A percentile compares a stretch with the other conserved stretches of the same genome.
phyloP scores from a whole-genome alignment of 1,140 invertebrate genomes.

The Euwallacea fornicatus region DNA sequence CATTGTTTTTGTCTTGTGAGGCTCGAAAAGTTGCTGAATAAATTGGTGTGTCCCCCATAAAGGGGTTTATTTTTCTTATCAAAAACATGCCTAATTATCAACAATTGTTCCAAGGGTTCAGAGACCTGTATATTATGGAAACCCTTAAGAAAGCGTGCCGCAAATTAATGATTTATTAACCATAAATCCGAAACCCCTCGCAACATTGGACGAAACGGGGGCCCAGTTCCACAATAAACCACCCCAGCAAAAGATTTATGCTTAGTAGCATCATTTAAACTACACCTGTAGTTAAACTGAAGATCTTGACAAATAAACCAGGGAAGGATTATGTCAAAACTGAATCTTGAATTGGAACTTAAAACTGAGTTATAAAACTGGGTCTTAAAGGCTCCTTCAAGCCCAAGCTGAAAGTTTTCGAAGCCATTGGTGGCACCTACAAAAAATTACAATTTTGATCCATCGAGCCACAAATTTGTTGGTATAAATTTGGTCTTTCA shows the following conservation, averaged over 20 bases:
- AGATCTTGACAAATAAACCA: too few species aligned
- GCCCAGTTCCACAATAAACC: constrained; percentile 13
- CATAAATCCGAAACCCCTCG: constrained; percentile 12
- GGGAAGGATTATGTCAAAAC: too few species aligned
- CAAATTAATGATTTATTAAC: constrained; percentile 15
- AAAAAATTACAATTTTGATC: too few species aligned
- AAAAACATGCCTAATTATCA: background rate
- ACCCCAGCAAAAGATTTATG: constrained; percentile 3
- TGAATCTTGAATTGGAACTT: too few species aligned
- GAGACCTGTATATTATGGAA: background rate
- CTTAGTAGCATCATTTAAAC: too few species aligned
- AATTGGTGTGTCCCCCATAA: background rate
- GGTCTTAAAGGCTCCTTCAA: too few species aligned
- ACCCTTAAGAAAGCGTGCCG: background rate
- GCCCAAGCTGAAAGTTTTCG: too few species aligned
- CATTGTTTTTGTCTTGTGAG: constrained; percentile 14
- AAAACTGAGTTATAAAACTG: too few species aligned
- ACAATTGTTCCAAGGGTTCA: background rate
- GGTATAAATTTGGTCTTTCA: too few species aligned
- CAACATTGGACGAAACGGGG: constrained; percentile 7
- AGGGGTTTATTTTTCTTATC: background rate
- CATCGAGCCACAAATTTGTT: too few species aligned
- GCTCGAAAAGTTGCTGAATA: background rate
- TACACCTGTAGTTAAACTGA: too few species aligned
- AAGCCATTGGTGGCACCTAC: too few species aligned